Evolutionary conservation across 64 coral and sea anemone genomes (phyloP).

Genomic region (Stichodactyla helianthus): DNA sequence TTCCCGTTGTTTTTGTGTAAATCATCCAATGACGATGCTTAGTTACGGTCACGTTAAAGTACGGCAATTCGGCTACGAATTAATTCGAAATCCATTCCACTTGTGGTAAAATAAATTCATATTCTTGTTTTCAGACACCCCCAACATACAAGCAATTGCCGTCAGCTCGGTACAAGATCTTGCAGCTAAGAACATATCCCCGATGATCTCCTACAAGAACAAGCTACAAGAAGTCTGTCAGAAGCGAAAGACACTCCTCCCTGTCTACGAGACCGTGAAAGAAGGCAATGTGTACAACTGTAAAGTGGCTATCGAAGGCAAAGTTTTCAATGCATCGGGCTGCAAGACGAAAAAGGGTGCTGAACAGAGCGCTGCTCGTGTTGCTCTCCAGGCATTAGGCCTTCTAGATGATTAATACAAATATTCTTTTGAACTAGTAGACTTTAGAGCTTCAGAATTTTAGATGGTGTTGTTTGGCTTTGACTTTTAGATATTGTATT

Average conservation of each 20-base stretch:
- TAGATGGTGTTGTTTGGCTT: background rate
- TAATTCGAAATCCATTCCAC: too few relatives aligned
- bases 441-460: background rate
- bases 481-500: too few relatives aligned
- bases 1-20: too few relatives aligned
- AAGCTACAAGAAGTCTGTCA: slow-evolving; percentile 87
- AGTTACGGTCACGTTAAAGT: too few relatives aligned
- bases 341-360: slow-evolving; percentile 88
- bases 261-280: slow-evolving; percentile 59
- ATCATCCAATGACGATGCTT: too few relatives aligned
- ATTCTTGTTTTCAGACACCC: background rate
- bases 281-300: slow-evolving; percentile 52
- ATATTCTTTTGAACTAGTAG: background rate
- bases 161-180: background rate
- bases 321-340: slow-evolving; percentile 37
- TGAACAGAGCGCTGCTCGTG: slow-evolving; percentile 80
- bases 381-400: slow-evolving; percentile 67
- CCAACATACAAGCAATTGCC: background rate
- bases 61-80: too few relatives aligned
- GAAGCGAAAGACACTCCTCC: slow-evolving; percentile 65
- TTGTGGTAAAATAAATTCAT: background rate
- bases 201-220: slow-evolving; percentile 79
- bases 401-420: slow-evolving; percentile 26
- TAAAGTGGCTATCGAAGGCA: slow-evolving; percentile 64
- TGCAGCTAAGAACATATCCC: background rate